Percentiles rank a stretch among this genome's conserved stretches.
phyloP scores from a whole-genome alignment of 2,888 invertebrate genomes.

The Cheilosia variabilis region DNA sequence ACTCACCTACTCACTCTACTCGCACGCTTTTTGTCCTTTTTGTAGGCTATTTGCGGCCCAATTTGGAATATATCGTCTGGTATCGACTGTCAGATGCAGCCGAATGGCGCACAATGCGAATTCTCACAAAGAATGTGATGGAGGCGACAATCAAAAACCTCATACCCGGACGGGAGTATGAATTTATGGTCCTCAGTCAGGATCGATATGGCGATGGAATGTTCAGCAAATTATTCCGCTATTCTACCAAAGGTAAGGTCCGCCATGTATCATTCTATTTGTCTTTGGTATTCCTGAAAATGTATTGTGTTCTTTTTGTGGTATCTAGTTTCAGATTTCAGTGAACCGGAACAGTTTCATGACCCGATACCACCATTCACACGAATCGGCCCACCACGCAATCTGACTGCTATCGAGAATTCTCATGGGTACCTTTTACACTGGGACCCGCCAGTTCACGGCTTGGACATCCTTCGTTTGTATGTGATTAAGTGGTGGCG shows the following conservation, averaged over 20 bases:
- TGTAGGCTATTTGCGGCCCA: conserved; percentile 88
- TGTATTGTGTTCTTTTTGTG: conserved; percentile 12
- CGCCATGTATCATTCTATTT: conserved; percentile 49
- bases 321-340: conserved; percentile 45
- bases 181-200: conserved; percentile 95
- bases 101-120: conserved; percentile 93
- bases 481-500: conserved; percentile 90
- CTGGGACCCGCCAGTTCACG: conserved; percentile 88
- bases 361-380: conserved; percentile 80
- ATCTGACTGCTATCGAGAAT: conserved; percentile 89
- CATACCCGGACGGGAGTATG: conserved; percentile 91
- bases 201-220: conserved; percentile 95
- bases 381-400: conserved; percentile 86
- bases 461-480: conserved; percentile 85
- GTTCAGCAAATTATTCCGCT: conserved; percentile 92
- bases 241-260: conserved; percentile 87
- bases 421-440: conserved; percentile 91
- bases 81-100: conserved; percentile 89
- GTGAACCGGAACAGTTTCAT: conserved; percentile 76
- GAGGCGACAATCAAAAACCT: conserved; percentile 92
- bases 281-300: background rate
- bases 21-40: conserved; percentile 36
- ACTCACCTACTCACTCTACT: conserved; percentile 18
- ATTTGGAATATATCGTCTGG: conserved; percentile 94
- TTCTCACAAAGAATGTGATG: conserved; percentile 89